phyloP scores from a whole-genome alignment of 2,888 invertebrate genomes.

The Drosophila eohydei region DNA sequence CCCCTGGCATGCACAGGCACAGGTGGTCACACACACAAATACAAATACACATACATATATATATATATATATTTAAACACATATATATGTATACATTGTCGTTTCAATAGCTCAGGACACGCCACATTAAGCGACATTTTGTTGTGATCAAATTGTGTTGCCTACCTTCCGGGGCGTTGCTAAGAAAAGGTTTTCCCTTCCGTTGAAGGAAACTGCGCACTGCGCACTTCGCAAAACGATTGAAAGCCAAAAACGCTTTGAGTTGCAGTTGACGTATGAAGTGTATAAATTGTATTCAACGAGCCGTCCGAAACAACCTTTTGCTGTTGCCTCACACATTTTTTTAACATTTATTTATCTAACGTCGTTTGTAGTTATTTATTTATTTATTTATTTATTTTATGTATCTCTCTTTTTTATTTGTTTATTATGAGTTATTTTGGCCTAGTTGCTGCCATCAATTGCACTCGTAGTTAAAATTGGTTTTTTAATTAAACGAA shows the following conservation, averaged over 20 bases:
- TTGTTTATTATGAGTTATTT: slow-evolving; percentile 45
- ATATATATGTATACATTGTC: neutral
- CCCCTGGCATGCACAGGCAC: slow-evolving; percentile 42
- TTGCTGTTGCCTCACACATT: slow-evolving; percentile 3
- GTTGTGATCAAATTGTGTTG: slow-evolving; percentile 68
- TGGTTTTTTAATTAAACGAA: slow-evolving; percentile 76
- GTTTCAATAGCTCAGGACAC: slow-evolving; percentile 49
- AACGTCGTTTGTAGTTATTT: slow-evolving; percentile 20
- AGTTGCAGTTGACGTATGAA: slow-evolving; percentile 40
- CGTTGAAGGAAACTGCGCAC: slow-evolving; percentile 57
- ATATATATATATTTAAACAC: neutral
- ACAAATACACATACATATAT: slow-evolving; percentile 5
- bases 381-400: neutral
- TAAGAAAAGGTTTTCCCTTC: slow-evolving; percentile 35
- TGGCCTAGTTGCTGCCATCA: slow-evolving; percentile 41
- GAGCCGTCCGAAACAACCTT: slow-evolving; percentile 8
- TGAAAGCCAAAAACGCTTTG: slow-evolving; percentile 28
- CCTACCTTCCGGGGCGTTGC: slow-evolving; percentile 53
- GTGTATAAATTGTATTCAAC: slow-evolving; percentile 16
- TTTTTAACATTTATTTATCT: slow-evolving; percentile 28
- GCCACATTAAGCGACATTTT: slow-evolving; percentile 78
- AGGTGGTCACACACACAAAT: slow-evolving; percentile 52
- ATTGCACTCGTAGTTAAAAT: slow-evolving; percentile 58
- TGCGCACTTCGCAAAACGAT: slow-evolving; percentile 56
- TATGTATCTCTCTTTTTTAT: slow-evolving; percentile 6